A percentile compares a stretch with the other conserved stretches of the same genome.
These are phyloP conservation scores for Eupelmus urozonus DNA, from an alignment of 2,888 invertebrate genomes.

Conservation along the genomic window DNA sequence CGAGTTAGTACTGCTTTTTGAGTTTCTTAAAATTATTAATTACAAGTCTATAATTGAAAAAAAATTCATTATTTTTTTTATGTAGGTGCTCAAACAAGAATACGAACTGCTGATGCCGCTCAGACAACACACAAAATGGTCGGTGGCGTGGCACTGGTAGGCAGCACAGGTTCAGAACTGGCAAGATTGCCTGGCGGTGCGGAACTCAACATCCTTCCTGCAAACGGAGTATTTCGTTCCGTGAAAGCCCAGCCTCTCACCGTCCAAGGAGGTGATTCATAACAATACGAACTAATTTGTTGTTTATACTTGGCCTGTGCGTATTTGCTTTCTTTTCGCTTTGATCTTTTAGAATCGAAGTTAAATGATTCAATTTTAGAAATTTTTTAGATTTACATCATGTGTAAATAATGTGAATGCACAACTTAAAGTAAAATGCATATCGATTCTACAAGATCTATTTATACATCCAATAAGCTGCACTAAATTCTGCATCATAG, in stretches of 20 bases:
- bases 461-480: too few relatives aligned
- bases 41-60: too few relatives aligned
- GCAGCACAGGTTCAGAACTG: conserved; percentile 74
- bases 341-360: too few relatives aligned
- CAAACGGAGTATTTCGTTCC: conserved; percentile 74
- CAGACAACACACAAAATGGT: conserved; percentile 77
- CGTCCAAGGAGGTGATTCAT: conserved; percentile 71
- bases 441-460: too few relatives aligned
- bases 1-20: conserved; percentile 67
- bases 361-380: too few relatives aligned
- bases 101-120: conserved; percentile 72
- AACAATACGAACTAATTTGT: conserved; percentile 2
- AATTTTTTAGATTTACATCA: too few relatives aligned
- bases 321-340: too few relatives aligned
- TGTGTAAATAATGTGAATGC: too few relatives aligned
- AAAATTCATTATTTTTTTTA: too few relatives aligned
- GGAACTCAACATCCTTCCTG: conserved; percentile 76
- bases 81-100: conserved; percentile 73
- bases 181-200: conserved; percentile 76
- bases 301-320: conserved; percentile 3
- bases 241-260: conserved; percentile 71
- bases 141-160: conserved; percentile 74
- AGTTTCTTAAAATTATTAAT: too few relatives aligned
- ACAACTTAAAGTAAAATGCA: too few relatives aligned
- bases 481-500: too few relatives aligned